Base-by-base conservation (phyloP, 2,888 invertebrate species). In the Amorpha juglandis region DNA sequence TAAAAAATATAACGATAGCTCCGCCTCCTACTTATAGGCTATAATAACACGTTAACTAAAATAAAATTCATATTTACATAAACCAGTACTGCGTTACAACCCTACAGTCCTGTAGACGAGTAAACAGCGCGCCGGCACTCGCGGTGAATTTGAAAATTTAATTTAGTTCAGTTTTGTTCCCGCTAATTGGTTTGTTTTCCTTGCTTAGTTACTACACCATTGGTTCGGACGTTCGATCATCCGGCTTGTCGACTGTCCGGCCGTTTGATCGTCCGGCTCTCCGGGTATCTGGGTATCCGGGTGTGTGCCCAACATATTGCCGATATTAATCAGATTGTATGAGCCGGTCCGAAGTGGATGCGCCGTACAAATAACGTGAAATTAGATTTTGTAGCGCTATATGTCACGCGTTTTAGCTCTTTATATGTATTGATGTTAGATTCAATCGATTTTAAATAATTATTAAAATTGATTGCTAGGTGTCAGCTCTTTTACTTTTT, bases 161-260 rank as follows among this genome's bases (percentile, higher is more conserved):
- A 92, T 92, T 90, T 90, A 90, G 87, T 84, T 83, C 81, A 86
- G 87, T 87, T 90, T 90, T 92, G 91, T 91, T 84, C 86, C 72
- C 83, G 71, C 82, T 92, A 91, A 92, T 92, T 92, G 92, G 92
- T 92, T 92, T 91, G 91, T 92, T 91, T 86, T 86, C 84, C 78
- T 79, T 81, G 86, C 84, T 87, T 89, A 87, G 88, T 86, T 85
- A 86, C 81, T 79, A 75, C 71, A 71, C 69, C 69, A 67, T 63
- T 48, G 68, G 69, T 63, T 19, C 58, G 21, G 19, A 42, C 58
- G 58, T 11, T 35, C 38, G 16, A 38, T n/a, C 27, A 4, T 27
- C 27, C 27, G 27, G 27, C 27, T 27, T 27, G 2, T 35, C 58
- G 19, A 42, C 38, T 19, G 38, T 58, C 58, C 38, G 38, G 12